Conservation (phyloP, 2,888 invertebrate species). For the Prenolepis imparis region DNA sequence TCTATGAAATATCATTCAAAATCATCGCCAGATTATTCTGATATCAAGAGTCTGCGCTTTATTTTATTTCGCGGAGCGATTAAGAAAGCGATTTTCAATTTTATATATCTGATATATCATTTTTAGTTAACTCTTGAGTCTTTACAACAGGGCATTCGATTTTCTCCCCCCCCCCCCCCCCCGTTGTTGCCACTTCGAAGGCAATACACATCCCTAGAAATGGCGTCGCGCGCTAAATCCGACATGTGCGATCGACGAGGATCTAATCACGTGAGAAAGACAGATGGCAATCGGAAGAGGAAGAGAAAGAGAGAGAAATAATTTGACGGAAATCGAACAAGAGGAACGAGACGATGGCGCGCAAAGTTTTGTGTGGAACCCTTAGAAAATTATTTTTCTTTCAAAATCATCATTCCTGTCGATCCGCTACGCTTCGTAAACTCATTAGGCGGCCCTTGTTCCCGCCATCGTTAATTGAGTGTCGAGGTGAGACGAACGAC, state of each 20-base stretch:
- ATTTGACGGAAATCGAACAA: constrained; percentile 66
- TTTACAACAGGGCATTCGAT: not conserved
- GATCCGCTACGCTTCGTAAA: constrained; percentile 78
- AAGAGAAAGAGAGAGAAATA: constrained; percentile 35
- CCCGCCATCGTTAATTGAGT: constrained; percentile 80
- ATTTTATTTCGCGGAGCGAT: not conserved
- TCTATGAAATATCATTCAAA: not conserved
- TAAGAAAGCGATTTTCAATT: not conserved
- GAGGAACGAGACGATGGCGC: constrained; percentile 30
- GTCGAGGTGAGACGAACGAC: constrained; percentile 67
- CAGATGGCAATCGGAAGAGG: constrained; percentile 12
- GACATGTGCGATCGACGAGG: constrained; percentile 38
- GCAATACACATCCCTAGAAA: constrained; percentile 9
- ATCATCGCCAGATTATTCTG: not conserved
- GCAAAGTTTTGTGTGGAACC: constrained; percentile 67
- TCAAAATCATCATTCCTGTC: constrained; percentile 83
- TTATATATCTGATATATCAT: not conserved
- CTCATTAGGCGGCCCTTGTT: constrained; percentile 85
- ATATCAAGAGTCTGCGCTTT: not conserved
- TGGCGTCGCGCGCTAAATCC: constrained; percentile 17
- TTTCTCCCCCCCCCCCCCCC: not conserved
- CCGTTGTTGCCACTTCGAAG: not conserved
- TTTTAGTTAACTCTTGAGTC: not conserved
- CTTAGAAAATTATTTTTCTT: constrained; percentile 85
- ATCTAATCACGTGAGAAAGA: constrained; percentile 29